These are phyloP conservation scores for Anguilla obscura DNA, from an alignment of 2,797 vertebrate genomes.

Conservation along the genomic window DNA sequence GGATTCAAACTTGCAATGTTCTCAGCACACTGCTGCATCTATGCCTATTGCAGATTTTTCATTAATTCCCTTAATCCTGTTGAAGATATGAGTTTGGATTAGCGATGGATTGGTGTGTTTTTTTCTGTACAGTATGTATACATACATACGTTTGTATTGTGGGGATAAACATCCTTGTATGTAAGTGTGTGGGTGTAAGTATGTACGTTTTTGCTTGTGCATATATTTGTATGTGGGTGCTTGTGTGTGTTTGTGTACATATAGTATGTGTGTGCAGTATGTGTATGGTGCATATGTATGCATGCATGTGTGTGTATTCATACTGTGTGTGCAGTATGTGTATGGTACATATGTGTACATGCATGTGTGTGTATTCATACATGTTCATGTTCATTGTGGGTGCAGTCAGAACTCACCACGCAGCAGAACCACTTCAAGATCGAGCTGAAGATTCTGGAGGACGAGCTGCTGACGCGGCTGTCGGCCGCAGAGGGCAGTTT, in stretches of 20 bases:
- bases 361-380: background rate
- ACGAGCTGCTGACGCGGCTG: slow-evolving; percentile 75
- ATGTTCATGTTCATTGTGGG: slow-evolving; percentile 16
- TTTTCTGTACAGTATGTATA: background rate
- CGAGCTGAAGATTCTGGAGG: slow-evolving; percentile 77
- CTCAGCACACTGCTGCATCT: background rate
- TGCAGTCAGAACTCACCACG: slow-evolving; percentile 72
- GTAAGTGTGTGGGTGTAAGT: background rate
- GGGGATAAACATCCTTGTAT: background rate
- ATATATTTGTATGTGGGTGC: background rate
- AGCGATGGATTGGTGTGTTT: background rate
- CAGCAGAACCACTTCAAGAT: slow-evolving; percentile 82
- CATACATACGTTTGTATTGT: background rate
- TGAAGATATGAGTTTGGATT: background rate
- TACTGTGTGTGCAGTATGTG: background rate
- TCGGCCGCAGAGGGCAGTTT: slow-evolving; percentile 76
- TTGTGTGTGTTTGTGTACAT: background rate
- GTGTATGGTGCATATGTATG: background rate
- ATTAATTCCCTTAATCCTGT: background rate
- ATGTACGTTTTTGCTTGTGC: background rate
- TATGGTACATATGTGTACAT: background rate
- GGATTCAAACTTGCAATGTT: background rate
- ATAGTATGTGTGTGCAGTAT: background rate
- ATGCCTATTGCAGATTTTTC: background rate
- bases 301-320: background rate